phyloP scores from a whole-genome alignment of 2,888 invertebrate genomes.

The Hartigia nigra region DNA sequence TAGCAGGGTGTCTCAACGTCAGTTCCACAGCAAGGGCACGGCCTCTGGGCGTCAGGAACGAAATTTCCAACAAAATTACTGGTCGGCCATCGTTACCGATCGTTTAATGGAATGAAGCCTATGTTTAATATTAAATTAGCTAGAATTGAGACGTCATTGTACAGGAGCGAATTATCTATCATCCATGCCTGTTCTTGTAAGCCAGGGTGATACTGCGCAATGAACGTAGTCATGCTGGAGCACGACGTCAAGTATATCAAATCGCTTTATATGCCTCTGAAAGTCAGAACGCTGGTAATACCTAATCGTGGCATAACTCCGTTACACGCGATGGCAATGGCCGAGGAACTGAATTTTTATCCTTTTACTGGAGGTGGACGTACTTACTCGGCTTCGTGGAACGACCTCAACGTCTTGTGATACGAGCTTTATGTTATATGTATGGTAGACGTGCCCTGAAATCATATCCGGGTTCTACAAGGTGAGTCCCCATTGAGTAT shows the following conservation, averaged over 20 bases:
- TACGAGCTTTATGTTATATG: constrained; percentile 19
- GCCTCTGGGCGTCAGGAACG: background rate
- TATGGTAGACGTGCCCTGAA: constrained; percentile 30
- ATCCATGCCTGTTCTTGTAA: background rate
- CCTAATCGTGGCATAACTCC: background rate
- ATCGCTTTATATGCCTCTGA: background rate
- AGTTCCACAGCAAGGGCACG: background rate
- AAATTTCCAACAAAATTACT: background rate
- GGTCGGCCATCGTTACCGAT: background rate
- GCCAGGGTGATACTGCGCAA: background rate
- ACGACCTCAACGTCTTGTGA: constrained; percentile 14
- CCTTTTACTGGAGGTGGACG: background rate
- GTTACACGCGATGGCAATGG: background rate
- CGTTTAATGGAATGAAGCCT: background rate
- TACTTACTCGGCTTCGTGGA: background rate
- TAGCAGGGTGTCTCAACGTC: background rate
- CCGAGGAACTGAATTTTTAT: background rate
- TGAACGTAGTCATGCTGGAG: background rate
- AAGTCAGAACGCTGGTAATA: background rate
- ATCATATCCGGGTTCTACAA: constrained; percentile 40
- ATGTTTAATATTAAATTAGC: background rate
- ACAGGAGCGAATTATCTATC: background rate
- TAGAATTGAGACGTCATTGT: background rate
- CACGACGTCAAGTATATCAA: background rate
- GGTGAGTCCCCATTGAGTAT: constrained; percentile 17